A percentile compares a stretch with the other conserved stretches of the same genome.
Evolutionary conservation across 2,888 invertebrate genomes (phyloP).

Genomic region (Tipula unca): DNA sequence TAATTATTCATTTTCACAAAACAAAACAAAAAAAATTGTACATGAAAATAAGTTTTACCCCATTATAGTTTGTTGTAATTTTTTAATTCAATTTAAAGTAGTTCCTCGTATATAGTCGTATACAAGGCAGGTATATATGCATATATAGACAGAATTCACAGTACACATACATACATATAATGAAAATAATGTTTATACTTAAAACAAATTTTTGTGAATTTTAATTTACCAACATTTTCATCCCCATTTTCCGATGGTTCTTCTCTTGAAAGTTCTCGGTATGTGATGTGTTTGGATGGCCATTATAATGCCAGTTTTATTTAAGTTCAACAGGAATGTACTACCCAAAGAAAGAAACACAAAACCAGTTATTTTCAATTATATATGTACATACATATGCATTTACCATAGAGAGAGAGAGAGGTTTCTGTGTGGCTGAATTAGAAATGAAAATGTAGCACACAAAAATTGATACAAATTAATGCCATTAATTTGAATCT

Average conservation of each 20-base stretch:
- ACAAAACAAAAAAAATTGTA: neutral
- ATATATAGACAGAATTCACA: too few species aligned
- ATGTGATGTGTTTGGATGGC: neutral
- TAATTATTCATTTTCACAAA: neutral
- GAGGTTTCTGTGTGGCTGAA: neutral
- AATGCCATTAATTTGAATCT: neutral
- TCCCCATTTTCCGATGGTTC: neutral
- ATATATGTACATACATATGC: too few species aligned
- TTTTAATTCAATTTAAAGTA: slow-evolving; percentile 4
- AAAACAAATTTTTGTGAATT: neutral
- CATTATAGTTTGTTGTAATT: neutral
- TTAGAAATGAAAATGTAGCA: neutral
- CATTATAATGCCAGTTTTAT: neutral
- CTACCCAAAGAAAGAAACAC: neutral
- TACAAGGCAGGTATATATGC: neutral
- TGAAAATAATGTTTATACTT: neutral
- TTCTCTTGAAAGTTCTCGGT: neutral
- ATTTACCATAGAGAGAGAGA: neutral
- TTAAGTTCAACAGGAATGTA: neutral
- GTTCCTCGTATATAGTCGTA: neutral
- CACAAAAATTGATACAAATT: neutral
- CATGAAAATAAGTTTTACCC: neutral
- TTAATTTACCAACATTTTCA: neutral
- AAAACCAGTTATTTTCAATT: neutral
- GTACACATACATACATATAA: neutral